These are phyloP conservation scores for Triplophysa siluroides DNA, from an alignment of 2,113 vertebrate genomes.

Conservation along the genomic window DNA sequence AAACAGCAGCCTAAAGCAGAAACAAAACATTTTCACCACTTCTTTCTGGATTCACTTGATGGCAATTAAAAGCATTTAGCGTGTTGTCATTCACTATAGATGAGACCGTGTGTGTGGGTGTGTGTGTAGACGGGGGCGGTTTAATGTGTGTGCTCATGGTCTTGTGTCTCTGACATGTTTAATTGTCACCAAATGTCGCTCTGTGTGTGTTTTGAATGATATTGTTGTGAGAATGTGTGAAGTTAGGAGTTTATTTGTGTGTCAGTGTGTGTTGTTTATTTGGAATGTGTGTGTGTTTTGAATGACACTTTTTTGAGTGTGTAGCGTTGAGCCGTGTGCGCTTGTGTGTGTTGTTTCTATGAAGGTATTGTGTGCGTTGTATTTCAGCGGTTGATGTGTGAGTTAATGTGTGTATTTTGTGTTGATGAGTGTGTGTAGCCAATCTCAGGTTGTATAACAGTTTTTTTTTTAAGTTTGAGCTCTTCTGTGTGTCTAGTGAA, in stretches of 20 bases:
- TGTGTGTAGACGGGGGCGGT: not conserved
- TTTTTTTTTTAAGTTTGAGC: not conserved
- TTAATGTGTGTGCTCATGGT: not conserved
- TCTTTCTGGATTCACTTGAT: constrained; percentile 62
- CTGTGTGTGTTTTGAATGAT: not conserved
- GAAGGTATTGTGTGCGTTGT: constrained; percentile 16
- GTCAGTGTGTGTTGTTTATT: no score
- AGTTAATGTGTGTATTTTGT: constrained; percentile 8
- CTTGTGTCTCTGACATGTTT: constrained; percentile 39
- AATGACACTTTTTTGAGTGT: not conserved
- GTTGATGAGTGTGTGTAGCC: constrained; percentile 17
- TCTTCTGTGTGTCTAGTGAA: constrained; percentile 2
- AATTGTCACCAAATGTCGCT: constrained; percentile 29
- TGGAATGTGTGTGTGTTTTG: constrained; percentile 3
- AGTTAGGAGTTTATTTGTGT: not conserved
- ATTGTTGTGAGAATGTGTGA: not conserved
- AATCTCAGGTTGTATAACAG: constrained; percentile 32
- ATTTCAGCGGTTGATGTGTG: not conserved
- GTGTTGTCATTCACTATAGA: constrained; percentile 44
- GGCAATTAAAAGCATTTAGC: constrained; percentile 61
- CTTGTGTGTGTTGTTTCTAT: constrained; percentile 2
- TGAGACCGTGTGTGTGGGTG: constrained; percentile 3
- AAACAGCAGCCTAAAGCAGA: constrained; percentile 53
- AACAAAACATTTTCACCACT: constrained; percentile 65
- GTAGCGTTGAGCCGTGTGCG: no score